Conservation (phyloP, 2,113 vertebrate genomes). For the Spea bombifrons region DNA sequence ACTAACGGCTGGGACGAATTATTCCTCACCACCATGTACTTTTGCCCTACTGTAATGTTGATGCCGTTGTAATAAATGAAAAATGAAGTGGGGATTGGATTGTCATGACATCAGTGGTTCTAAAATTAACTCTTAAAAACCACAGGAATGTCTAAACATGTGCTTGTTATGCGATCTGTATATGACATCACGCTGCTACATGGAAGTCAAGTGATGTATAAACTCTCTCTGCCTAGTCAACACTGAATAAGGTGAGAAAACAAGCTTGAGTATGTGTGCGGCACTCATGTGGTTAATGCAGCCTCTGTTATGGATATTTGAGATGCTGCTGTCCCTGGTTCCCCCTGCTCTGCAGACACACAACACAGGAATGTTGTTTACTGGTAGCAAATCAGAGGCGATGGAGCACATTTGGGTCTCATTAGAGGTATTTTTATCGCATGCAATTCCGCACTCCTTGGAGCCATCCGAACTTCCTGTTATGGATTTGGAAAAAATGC, state of each 20-base stretch:
- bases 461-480: constrained; percentile 40
- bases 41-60: neutral
- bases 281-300: constrained; percentile 1
- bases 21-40: neutral
- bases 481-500: constrained; percentile 41
- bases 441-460: constrained; percentile 33
- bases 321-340: constrained; percentile 37
- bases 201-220: no score
- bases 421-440: constrained; percentile 45
- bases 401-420: constrained; percentile 46
- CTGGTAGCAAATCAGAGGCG: constrained; percentile 42
- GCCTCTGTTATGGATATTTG: constrained; percentile 10
- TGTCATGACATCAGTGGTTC: neutral
- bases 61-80: neutral
- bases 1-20: neutral
- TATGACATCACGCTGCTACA: neutral
- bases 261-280: no score
- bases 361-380: constrained; percentile 45
- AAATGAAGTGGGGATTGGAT: neutral
- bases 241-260: no score
- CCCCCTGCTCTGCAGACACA: constrained; percentile 39
- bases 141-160: neutral
- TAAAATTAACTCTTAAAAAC: neutral
- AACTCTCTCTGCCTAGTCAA: no score
- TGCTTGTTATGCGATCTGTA: neutral